Evolutionary conservation across 2,888 invertebrate species (phyloP).

Genomic region (Philonicus albiceps): DNA sequence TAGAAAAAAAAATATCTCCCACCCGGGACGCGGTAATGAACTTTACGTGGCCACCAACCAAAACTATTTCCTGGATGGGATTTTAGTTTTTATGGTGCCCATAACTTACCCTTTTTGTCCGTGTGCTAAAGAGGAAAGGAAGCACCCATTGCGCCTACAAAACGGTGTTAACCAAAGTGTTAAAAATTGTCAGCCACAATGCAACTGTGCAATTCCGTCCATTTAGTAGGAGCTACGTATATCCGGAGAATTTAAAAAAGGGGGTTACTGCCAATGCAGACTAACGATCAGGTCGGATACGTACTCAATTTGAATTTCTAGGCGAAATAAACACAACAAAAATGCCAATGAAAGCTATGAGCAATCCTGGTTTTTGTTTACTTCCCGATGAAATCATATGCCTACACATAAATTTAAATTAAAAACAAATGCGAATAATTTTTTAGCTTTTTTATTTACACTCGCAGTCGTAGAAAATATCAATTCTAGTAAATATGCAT

Average conservation of each 20-base stretch:
- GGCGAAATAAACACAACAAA: neutral
- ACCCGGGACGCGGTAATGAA: neutral
- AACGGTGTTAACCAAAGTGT: conserved; percentile 12
- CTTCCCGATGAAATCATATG: neutral
- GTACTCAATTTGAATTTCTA: neutral
- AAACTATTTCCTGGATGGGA: conserved; percentile 4
- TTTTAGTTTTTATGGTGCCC: conserved; percentile 12
- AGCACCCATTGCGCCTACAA: neutral
- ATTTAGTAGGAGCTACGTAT: neutral
- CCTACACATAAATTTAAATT: conserved; percentile 6
- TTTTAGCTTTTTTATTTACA: neutral
- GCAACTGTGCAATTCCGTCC: neutral
- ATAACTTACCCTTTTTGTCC: neutral
- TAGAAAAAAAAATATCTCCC: neutral
- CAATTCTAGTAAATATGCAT: neutral
- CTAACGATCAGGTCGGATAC: neutral
- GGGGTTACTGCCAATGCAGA: neutral
- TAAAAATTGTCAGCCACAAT: conserved; percentile 6
- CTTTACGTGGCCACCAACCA: neutral
- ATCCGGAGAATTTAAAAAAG: neutral
- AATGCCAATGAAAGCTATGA: neutral
- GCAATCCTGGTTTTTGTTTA: neutral
- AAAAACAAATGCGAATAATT: neutral
- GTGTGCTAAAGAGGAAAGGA: neutral
- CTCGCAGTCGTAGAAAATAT: neutral